Evolutionary conservation across 2,888 invertebrate species (phyloP), one percentile per base, ranked within the genome.

Genomic region (Linnaemya vulpina): DNA sequence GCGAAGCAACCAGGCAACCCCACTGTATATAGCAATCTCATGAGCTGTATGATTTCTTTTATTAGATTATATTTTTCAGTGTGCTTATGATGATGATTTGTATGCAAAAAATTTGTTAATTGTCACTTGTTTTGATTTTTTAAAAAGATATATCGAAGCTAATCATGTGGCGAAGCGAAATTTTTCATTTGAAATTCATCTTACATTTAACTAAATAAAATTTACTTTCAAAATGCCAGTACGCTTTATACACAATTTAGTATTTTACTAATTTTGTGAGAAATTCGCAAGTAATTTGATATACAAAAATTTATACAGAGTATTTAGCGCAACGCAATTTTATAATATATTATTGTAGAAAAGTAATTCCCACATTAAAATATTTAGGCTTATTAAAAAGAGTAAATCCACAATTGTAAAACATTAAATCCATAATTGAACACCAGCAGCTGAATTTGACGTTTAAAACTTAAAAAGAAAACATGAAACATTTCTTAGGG

Each of bases 341-440:
- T 9, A 8, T 9, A n/a, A 58, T 15, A 58, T 35, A 30, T 2
- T 9, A 30, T 35, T 30, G n/a, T n/a, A 9, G 10, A 10, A 17
- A 11, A 38, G 38, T 11, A 60, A 17, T 65, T 65, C 76, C 20
- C 67, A 77, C 67, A 58, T 46, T 58, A 25, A 25, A 46, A 35
- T 22, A 76, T 30, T 43, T 65, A 22, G 30, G 15, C 17, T 65
- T 15, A 53, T 53, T 43, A 5, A 58, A 60, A 22, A 46, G 60
- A 68, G n/a, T 43, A 51, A 68, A 58, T 60, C n/a, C 40, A 25
- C 63, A 77, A 77, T 38, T 51, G 22, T n/a, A n/a, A n/a, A n/a
- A n/a, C n/a, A 68, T 22, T 43, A 51, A 68, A 58, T 60, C n/a
- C 40, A 25, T 74, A 77, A 77, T 38, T 51, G 22, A 68, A 77